Percentiles rank a stretch among this genome's conserved stretches.
phyloP scores from a whole-genome alignment of 2,113 vertebrate species.

The Pygoscelis adeliae region DNA sequence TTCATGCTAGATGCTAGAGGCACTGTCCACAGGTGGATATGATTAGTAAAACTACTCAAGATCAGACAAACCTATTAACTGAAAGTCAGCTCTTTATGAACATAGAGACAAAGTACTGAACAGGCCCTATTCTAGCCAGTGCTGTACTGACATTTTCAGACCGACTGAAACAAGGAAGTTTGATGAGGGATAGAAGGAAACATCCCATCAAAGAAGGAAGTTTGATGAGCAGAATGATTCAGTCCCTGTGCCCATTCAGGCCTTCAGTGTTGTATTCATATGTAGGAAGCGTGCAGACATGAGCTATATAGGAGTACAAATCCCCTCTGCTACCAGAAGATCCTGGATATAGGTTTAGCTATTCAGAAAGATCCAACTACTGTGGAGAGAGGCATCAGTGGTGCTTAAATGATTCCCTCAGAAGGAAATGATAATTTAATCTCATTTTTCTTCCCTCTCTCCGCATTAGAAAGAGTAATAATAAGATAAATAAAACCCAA shows the following conservation, averaged over 20 bases:
- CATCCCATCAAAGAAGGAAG: not conserved
- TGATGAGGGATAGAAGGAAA: not conserved
- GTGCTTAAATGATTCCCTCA: not conserved
- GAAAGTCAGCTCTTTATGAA: not conserved
- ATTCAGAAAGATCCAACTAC: not conserved
- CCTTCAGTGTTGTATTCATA: not conserved
- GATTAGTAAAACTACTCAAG: not conserved
- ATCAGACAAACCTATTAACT: not conserved
- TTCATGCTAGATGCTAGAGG: not conserved
- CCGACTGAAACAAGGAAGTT: not conserved
- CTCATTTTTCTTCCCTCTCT: not conserved
- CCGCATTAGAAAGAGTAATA: not conserved
- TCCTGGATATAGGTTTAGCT: not conserved
- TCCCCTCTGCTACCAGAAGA: not conserved
- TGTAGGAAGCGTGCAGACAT: not conserved
- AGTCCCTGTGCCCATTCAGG: not conserved
- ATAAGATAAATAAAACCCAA: not conserved
- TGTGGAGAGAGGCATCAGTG: not conserved
- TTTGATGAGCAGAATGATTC: not conserved
- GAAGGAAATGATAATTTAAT: not conserved
- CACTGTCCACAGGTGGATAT: not conserved
- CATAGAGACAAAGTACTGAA: not conserved
- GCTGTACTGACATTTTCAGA: not conserved
- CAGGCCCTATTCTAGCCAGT: not conserved
- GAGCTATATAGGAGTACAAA: not conserved